Percentiles rank a stretch among this genome's conserved stretches.
phyloP scores from a whole-genome alignment of 2,888 invertebrate genomes.

The Microctonus brassicae region DNA sequence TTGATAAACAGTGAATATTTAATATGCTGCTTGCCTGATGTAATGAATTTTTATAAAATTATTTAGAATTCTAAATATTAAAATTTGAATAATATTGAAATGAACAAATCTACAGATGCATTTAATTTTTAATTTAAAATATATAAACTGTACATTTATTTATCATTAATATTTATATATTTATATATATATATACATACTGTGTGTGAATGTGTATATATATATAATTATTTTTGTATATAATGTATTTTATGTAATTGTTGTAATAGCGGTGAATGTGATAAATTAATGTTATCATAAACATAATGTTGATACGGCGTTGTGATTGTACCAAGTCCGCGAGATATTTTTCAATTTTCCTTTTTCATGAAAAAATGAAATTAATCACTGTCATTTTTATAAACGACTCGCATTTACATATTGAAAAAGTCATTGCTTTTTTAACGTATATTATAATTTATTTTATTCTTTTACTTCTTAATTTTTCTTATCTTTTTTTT shows the following conservation, averaged over 20 bases:
- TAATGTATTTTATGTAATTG: constrained; percentile 40
- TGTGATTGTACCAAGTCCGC: constrained; percentile 59
- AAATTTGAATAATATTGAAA: background rate
- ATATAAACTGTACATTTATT: constrained; percentile 70
- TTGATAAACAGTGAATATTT: no score
- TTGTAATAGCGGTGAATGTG: constrained; percentile 64
- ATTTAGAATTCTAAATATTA: background rate
- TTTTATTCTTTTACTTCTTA: constrained; percentile 36
- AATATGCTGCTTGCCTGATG: no score
- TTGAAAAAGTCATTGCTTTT: constrained; percentile 51
- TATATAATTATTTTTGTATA: constrained; percentile 54
- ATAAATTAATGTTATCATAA: constrained; percentile 62
- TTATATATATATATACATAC: constrained; percentile 53
- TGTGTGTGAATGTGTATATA: constrained; percentile 36
- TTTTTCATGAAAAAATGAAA: constrained; percentile 40
- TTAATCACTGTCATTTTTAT: constrained; percentile 6
- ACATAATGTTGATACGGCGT: constrained; percentile 51
- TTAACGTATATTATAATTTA: constrained; percentile 40
- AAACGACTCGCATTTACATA: constrained; percentile 23
- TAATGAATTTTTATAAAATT: background rate
- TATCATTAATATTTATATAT: constrained; percentile 55
- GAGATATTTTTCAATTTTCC: constrained; percentile 50
- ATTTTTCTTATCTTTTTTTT: background rate
- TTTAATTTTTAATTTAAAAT: constrained; percentile 70
- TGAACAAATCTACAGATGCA: constrained; percentile 54